Conservation (phyloP, 2,113 vertebrate genomes). For the Paratilapia polleni region DNA sequence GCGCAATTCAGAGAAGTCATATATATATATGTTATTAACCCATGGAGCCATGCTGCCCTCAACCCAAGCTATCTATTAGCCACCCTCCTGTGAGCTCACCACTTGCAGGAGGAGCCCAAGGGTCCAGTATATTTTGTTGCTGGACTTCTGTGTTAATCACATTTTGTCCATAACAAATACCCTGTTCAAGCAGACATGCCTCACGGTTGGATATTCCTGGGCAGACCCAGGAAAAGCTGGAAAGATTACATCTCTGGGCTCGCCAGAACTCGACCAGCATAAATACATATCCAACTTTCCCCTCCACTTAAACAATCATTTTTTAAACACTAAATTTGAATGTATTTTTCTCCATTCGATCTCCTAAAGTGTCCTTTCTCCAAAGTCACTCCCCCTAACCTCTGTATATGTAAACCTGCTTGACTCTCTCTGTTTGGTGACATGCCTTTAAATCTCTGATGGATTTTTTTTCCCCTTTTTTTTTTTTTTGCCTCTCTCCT, state of each 20-base stretch:
- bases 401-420: conserved; percentile 34
- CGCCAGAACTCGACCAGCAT: background rate
- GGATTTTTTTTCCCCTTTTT: conserved; percentile 41
- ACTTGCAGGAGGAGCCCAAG: too few species aligned
- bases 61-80: too few species aligned
- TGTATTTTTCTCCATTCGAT: background rate
- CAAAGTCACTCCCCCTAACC: conserved; percentile 27
- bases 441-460: conserved; percentile 51
- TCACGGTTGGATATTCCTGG: background rate
- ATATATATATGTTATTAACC: too few species aligned
- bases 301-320: background rate
- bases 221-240: background rate
- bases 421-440: conserved; percentile 47
- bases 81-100: too few species aligned
- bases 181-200: background rate
- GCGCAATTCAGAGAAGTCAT: too few species aligned
- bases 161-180: background rate
- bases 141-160: background rate
- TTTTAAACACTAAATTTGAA: background rate
- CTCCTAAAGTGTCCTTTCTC: conserved; percentile 7
- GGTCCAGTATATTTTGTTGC: too few species aligned
- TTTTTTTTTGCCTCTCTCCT: background rate
- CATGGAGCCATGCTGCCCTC: too few species aligned
- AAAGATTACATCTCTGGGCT: background rate
- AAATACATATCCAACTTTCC: background rate